Percentiles rank a stretch among this genome's conserved stretches.
Evolutionary conservation across 2,888 invertebrate species (phyloP).

Genomic region (Phortica okadai): DNA sequence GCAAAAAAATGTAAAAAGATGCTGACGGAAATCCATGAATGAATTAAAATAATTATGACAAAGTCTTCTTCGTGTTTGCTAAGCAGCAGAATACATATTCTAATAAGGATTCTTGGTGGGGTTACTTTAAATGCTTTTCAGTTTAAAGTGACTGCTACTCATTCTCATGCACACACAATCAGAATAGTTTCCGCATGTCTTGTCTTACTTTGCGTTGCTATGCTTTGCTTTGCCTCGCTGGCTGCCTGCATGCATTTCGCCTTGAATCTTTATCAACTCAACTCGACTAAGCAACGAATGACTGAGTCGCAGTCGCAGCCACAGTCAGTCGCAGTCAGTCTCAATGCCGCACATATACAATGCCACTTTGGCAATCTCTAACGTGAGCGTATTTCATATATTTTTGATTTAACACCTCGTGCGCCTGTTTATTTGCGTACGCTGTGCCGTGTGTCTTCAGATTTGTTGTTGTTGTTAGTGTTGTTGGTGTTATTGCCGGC

Average conservation of each 20-base stretch:
- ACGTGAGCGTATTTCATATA: slow-evolving; percentile 58
- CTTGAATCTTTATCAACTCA: slow-evolving; percentile 54
- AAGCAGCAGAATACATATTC: not conserved
- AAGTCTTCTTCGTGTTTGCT: not conserved
- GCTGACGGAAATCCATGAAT: not conserved
- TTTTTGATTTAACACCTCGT: slow-evolving; percentile 53
- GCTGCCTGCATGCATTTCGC: slow-evolving; percentile 54
- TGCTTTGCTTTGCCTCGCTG: slow-evolving; percentile 32
- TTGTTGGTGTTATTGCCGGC: slow-evolving; percentile 29
- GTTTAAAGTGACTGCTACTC: no score
- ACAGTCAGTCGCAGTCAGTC: not conserved
- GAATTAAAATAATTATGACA: not conserved
- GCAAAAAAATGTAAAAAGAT: not conserved
- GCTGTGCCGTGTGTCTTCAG: not conserved
- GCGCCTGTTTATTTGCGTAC: slow-evolving; percentile 6
- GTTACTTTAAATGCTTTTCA: no score
- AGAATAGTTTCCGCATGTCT: slow-evolving; percentile 35
- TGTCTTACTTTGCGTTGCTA: slow-evolving; percentile 7
- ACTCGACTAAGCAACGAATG: not conserved
- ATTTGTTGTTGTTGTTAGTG: not conserved
- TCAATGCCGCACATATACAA: not conserved
- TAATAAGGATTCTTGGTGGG: no score
- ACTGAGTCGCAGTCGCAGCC: not conserved
- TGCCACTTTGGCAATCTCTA: slow-evolving; percentile 35
- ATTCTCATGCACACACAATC: not conserved